Percentiles rank a stretch among this genome's conserved stretches.
Evolutionary conservation across 1,140 invertebrate genomes (phyloP).

Genomic region (Oryzaephilus surinamensis): DNA sequence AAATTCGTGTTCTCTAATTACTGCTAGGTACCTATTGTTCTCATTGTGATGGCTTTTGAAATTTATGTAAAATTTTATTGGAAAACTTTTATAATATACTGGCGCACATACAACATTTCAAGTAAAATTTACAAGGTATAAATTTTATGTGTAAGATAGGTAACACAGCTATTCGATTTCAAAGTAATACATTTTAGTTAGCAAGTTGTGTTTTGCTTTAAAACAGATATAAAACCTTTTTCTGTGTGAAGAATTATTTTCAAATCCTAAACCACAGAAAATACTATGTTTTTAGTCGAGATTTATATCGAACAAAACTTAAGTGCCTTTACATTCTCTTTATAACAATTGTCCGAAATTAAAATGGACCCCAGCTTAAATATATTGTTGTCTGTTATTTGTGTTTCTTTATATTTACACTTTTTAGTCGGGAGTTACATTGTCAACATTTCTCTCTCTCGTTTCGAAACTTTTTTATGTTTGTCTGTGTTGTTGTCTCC

Average conservation of each 20-base stretch:
- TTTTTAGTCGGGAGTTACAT: too few relatives aligned
- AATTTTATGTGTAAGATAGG: conserved; percentile 9
- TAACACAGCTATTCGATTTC: conserved; percentile 10
- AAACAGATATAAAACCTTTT: conserved; percentile 10
- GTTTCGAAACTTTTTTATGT: too few relatives aligned
- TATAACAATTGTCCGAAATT: too few relatives aligned
- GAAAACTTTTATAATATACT: conserved; percentile 8
- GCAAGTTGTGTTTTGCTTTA: conserved; percentile 8
- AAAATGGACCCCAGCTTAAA: too few relatives aligned
- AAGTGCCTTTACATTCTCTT: too few relatives aligned
- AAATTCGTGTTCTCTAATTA: background rate
- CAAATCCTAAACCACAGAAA: conserved; percentile 4
- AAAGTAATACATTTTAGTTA: conserved; percentile 12
- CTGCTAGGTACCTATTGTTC: background rate
- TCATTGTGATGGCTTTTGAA: background rate
- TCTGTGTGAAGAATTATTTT: conserved; percentile 10
- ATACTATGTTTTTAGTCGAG: too few relatives aligned
- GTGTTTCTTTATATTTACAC: too few relatives aligned
- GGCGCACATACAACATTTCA: too few relatives aligned
- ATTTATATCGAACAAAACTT: too few relatives aligned
- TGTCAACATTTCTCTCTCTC: too few relatives aligned
- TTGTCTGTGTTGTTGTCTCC: too few relatives aligned
- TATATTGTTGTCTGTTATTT: too few relatives aligned
- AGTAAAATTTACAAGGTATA: conserved; percentile 6
- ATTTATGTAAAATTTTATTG: conserved; percentile 2